Evolutionary conservation across 2,888 invertebrate species (phyloP).

Genomic region (Phortica okadai): DNA sequence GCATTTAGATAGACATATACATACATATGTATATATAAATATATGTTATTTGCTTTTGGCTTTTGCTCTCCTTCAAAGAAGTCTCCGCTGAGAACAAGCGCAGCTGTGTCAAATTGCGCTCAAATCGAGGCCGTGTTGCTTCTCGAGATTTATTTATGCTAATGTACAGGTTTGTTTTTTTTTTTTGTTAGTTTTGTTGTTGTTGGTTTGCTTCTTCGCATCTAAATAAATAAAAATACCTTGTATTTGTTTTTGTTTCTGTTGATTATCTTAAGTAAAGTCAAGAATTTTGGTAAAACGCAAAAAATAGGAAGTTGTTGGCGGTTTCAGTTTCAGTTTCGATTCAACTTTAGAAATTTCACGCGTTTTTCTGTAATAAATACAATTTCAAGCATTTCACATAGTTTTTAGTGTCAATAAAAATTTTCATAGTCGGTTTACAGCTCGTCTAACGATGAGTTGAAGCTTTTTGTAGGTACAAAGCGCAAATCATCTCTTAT

Average conservation of each 20-base stretch:
- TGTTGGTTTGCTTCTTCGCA: background rate
- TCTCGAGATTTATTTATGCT: slow-evolving; percentile 48
- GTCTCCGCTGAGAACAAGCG: background rate
- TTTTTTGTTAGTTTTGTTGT: background rate
- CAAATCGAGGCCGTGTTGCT: slow-evolving; percentile 39
- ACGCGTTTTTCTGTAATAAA: background rate
- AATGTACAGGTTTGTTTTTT: slow-evolving; percentile 39
- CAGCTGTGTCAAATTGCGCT: slow-evolving; percentile 19
- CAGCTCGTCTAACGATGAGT: too few species aligned
- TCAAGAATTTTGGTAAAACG: too few species aligned
- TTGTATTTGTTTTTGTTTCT: too few species aligned
- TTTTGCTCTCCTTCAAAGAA: background rate
- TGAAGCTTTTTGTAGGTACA: too few species aligned
- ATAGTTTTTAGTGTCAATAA: too few species aligned
- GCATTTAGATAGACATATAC: background rate
- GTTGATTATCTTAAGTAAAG: too few species aligned
- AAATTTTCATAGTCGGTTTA: too few species aligned
- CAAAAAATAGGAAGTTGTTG: background rate
- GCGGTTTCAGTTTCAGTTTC: too few species aligned
- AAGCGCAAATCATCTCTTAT: too few species aligned
- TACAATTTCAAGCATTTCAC: too few species aligned
- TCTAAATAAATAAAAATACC: background rate
- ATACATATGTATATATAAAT: too few species aligned
- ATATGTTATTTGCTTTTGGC: background rate
- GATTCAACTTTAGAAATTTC: too few species aligned